Base-by-base conservation (phyloP, 1,140 invertebrate species). In the Apis mellifera region DNA sequence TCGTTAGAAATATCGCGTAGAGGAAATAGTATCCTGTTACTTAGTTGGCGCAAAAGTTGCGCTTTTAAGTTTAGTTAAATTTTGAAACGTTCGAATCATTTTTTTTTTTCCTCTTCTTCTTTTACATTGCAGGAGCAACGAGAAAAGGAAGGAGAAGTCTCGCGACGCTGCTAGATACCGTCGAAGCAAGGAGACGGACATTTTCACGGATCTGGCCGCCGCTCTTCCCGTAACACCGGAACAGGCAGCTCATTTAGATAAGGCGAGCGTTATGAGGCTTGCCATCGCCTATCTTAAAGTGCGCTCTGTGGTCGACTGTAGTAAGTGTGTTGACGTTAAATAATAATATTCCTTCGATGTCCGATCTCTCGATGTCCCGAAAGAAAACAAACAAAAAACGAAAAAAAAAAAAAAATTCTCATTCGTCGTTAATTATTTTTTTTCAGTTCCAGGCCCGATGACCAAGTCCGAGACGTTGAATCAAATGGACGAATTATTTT, bases 91-190 rank as follows among this genome's bases (percentile, higher is more conserved):
- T 52, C 13, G 0, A 52, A 11, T 1, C 0, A 52, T 52, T 12
- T 1, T 13, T 52, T 13, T 9, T 13, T 12, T 42, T 8, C 3
- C 7, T 42, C 7, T 42, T 42, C 3, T 32, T n/a, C 66, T 70
- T 54, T 66, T 71, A 90, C 54, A 66, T 71, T 90, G n/a, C 94
- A 98, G 97, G 95, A 98, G 97, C 91, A 98, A 98, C 94, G 98
- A 99, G 93, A 98, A 98, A 89, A 95, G 98, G n/a, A 99, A 99
- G 94, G 98, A 99, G 94, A 99, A 99, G 90, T 99, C 98, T 1
- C 96, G 98, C 69, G 98, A 99, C 94, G 99, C 98, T 7, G 99
- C 98, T 0, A 95, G 98, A 89, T 98, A 96, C 91, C 96, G 99
- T 54, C 96, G 99, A 60, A 98, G 98, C 83, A 97, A 97, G 90